phyloP scores from a whole-genome alignment of 1,140 invertebrate species.

The Calosoma granatense region DNA sequence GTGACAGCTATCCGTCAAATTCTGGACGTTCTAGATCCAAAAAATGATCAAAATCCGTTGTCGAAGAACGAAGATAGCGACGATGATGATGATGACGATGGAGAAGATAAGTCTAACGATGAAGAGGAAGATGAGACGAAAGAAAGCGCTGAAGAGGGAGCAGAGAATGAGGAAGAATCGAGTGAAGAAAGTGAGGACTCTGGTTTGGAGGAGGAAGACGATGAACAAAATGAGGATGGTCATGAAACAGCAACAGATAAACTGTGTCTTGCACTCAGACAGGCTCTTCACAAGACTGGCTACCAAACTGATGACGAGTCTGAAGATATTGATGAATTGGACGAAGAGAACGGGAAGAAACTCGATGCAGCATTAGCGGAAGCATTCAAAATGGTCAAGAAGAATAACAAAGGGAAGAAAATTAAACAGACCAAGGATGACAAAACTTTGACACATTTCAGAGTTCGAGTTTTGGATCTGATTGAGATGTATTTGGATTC shows the following conservation, averaged over 20 bases:
- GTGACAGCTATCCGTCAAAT: slow-evolving; percentile 57
- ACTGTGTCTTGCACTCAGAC: slow-evolving; percentile 49
- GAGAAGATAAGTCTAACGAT: slow-evolving; percentile 31
- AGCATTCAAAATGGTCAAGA: slow-evolving; percentile 55
- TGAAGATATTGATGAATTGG: slow-evolving; percentile 63
- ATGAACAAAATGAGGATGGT: slow-evolving; percentile 46
- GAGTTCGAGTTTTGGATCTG: slow-evolving; percentile 57
- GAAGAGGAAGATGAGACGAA: slow-evolving; percentile 30
- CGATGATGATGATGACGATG: slow-evolving; percentile 33
- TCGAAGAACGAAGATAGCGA: slow-evolving; percentile 35
- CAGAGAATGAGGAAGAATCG: slow-evolving; percentile 25
- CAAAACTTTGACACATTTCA: slow-evolving; percentile 55
- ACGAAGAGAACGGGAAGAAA: slow-evolving; percentile 61
- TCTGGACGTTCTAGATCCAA: slow-evolving; percentile 57
- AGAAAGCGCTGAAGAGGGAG: slow-evolving; percentile 33
- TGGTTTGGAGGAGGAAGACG: slow-evolving; percentile 40
- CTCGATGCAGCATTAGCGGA: slow-evolving; percentile 57
- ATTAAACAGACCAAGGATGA: slow-evolving; percentile 57
- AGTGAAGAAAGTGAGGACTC: slow-evolving; percentile 30
- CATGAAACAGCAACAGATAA: slow-evolving; percentile 55
- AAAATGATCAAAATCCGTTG: slow-evolving; percentile 49
- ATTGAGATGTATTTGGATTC: slow-evolving; percentile 59
- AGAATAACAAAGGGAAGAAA: slow-evolving; percentile 43
- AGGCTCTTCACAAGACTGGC: slow-evolving; percentile 47
- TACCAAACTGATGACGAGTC: slow-evolving; percentile 53